Evolutionary conservation across 2,888 invertebrate genomes (phyloP), one percentile per base, ranked within the genome.

Genomic region (Xanthia togata): DNA sequence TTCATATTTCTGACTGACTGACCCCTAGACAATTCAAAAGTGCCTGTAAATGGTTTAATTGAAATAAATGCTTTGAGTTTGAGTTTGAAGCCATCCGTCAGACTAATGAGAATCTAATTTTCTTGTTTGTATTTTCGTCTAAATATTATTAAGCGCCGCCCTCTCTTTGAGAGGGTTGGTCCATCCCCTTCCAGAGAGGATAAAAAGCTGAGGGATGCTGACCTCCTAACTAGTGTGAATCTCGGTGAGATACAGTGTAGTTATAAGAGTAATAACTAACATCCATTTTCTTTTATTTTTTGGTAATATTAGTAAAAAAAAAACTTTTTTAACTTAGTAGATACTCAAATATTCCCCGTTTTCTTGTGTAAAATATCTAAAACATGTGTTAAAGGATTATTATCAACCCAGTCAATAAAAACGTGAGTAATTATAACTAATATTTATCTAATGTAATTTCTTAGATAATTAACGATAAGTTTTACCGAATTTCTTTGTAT

Each of bases 141-240:
- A 75, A 70, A 80, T 68, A 12, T 63, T 74, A 59, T 73, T 82
- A 78, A 82, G 92, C 89, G 78, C 93, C 95, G 95, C 96, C 95
- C 93, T 93, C 92, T 82, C 67, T 62, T 35, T 47, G 73, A 85
- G 93, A 92, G 93, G 92, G 90, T 82, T 88, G 91, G 90, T 87
- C 91, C 95, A 92, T 90, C 94, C 94, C 94, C 90, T 89, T 90
- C 82, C 85, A 80, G 87, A 88, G 88, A 87, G 84, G 87, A 91
- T 95, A 95, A 93, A 95, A 79, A 93, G 88, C 88, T 60, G 91
- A 93, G 96, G 94, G 95, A 95, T 94, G 94, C 94, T 95, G 93
- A 68, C 82, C 82, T 90, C 89, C 85, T 80, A 78, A 88, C 88
- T 91, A 95, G 92, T 93, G 73, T 80, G 85, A 79, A 79, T 73